Evolutionary conservation across 1,140 invertebrate species (phyloP).

Genomic region (Apis laboriosa): DNA sequence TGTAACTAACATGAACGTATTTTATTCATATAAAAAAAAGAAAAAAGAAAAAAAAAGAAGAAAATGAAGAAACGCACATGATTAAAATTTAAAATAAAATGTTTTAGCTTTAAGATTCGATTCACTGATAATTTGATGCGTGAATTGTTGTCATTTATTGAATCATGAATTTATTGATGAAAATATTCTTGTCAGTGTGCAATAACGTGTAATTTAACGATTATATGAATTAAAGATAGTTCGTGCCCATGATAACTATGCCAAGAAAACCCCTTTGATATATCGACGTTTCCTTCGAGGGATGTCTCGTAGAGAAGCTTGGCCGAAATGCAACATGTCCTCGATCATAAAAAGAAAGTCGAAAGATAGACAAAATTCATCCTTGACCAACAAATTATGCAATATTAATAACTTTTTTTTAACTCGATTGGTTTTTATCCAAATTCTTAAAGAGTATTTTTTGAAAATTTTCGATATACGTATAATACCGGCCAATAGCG

Average conservation of each 20-base stretch:
- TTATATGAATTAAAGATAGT: conserved; percentile 41
- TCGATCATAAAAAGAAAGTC: neutral
- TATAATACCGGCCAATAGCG: conserved; percentile 32
- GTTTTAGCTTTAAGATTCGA: conserved; percentile 19
- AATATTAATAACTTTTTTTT: neutral
- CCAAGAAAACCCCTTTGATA: conserved; percentile 64
- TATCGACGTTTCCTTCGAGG: conserved; percentile 60
- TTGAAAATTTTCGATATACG: conserved; percentile 20
- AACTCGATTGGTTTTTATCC: neutral
- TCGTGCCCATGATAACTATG: conserved; percentile 47
- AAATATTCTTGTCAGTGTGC: conserved; percentile 14
- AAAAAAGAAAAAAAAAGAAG: neutral
- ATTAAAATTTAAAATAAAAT: conserved; percentile 6
- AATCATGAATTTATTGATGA: neutral
- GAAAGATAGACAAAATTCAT: neutral
- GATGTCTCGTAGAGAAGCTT: conserved; percentile 36
- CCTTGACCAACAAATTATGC: neutral
- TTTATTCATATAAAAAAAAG: neutral
- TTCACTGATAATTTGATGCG: neutral
- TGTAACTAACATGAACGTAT: neutral
- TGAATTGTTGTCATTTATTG: neutral
- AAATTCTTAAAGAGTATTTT: conserved; percentile 4
- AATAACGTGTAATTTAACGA: conserved; percentile 34
- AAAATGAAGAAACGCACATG: conserved; percentile 15
- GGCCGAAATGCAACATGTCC: neutral